Conservation (phyloP, 1,140 invertebrate species). For the Vollenhovia emeryi region DNA sequence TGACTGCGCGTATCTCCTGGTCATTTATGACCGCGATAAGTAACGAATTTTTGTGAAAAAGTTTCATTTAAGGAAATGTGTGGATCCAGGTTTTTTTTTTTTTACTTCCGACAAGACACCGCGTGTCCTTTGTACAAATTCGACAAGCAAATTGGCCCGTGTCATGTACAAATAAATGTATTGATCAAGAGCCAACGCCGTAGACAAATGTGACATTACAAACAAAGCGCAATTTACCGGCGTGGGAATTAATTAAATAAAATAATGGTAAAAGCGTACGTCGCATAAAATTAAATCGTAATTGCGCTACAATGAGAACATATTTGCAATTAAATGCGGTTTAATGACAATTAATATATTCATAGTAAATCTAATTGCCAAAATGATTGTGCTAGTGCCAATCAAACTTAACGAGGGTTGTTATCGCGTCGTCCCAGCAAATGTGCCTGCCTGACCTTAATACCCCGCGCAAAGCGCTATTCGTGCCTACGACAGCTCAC, state of each 20-base stretch:
- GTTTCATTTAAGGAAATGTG: not conserved
- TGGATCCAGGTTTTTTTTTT: too few relatives aligned
- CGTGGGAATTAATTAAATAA: slow-evolving; percentile 13
- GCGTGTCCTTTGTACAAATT: not conserved
- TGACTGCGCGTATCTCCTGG: not conserved
- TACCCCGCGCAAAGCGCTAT: slow-evolving; percentile 40
- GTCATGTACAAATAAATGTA: not conserved
- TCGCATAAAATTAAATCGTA: slow-evolving; percentile 16
- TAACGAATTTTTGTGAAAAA: slow-evolving; percentile 3
- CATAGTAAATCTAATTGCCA: slow-evolving; percentile 6
- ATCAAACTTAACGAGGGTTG: slow-evolving; percentile 49
- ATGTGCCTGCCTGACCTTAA: slow-evolving; percentile 52
- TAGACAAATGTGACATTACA: not conserved
- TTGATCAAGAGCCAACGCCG: not conserved
- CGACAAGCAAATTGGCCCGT: not conserved
- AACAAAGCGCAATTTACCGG: not conserved
- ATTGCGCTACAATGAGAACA: slow-evolving; percentile 3
- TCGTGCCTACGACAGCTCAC: slow-evolving; percentile 39
- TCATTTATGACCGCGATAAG: not conserved
- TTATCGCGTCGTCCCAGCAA: slow-evolving; percentile 48
- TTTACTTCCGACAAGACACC: not conserved
- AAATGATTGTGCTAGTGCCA: slow-evolving; percentile 26
- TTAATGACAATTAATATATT: slow-evolving; percentile 29
- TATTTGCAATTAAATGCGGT: slow-evolving; percentile 21
- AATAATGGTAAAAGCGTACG: not conserved